A percentile compares a stretch with the other conserved stretches of the same genome.
These are phyloP conservation scores for Spea multiplicata DNA, from an alignment of 2,113 vertebrate species.

Conservation along the genomic window DNA sequence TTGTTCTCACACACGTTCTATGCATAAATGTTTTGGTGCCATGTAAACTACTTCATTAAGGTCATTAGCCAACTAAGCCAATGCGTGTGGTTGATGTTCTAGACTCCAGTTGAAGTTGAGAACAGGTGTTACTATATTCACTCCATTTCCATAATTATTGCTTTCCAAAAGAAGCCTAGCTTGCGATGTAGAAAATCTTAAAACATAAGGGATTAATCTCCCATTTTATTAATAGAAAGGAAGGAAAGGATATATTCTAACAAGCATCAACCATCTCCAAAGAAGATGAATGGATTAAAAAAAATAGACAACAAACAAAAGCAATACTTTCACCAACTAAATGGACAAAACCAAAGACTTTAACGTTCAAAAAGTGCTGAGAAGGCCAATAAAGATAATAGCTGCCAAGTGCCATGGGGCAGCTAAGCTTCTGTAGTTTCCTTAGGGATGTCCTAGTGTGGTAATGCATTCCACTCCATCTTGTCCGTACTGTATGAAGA, in stretches of 20 bases:
- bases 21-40: too few species aligned
- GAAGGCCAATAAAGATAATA: neutral
- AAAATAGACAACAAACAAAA: neutral
- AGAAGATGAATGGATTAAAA: neutral
- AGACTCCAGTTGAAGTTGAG: too few species aligned
- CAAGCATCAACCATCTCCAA: neutral
- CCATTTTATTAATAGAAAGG: neutral
- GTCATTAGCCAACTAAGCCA: too few species aligned
- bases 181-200: too few species aligned
- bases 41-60: too few species aligned
- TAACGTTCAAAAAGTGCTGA: neutral
- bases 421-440: neutral
- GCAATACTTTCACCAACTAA: slow-evolving; percentile 26
- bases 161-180: too few species aligned
- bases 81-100: too few species aligned
- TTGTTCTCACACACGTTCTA: too few species aligned
- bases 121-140: too few species aligned
- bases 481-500: slow-evolving; percentile 49
- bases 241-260: neutral
- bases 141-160: too few species aligned
- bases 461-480: neutral
- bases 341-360: slow-evolving; percentile 37
- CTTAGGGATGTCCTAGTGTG: neutral
- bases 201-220: too few species aligned
- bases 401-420: neutral